A percentile compares a stretch with the other conserved stretches of the same genome.
Evolutionary conservation across 2,888 invertebrate species (phyloP).

Genomic region (Marronus borbonicus): DNA sequence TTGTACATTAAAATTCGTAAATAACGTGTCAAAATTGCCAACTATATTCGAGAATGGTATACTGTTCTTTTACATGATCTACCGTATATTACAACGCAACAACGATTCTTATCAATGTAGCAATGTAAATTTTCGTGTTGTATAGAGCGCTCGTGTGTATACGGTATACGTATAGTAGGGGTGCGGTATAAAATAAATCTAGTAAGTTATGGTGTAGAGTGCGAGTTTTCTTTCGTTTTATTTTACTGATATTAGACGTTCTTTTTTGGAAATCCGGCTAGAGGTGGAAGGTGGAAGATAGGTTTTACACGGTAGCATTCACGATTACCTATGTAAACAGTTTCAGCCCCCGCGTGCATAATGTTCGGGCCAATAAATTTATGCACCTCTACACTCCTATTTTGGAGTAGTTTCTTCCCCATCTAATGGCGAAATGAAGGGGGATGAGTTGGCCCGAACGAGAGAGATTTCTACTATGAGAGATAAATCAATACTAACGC

Average conservation of each 20-base stretch:
- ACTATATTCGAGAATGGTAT: too few relatives aligned
- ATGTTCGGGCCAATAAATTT: conserved; percentile 38
- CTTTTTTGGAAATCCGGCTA: conserved; percentile 24
- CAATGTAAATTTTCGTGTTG: conserved; percentile 29
- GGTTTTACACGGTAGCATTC: conserved; percentile 36
- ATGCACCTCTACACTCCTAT: conserved; percentile 42
- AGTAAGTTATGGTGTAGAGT: conserved; percentile 27
- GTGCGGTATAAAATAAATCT: conserved; percentile 41
- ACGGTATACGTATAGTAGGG: background rate
- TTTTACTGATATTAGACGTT: conserved; percentile 29
- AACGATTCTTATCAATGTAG: conserved; percentile 20
- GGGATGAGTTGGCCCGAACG: conserved; percentile 25
- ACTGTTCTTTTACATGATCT: background rate
- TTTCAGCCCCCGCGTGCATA: conserved; percentile 38
- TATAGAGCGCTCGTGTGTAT: conserved; percentile 6
- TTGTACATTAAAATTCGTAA: too few relatives aligned
- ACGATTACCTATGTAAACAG: conserved; percentile 46
- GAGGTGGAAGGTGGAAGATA: conserved; percentile 31
- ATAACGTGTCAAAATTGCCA: too few relatives aligned
- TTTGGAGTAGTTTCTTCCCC: conserved; percentile 45
- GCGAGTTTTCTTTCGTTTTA: conserved; percentile 34
- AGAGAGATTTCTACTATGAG: conserved; percentile 41
- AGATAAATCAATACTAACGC: conserved; percentile 44
- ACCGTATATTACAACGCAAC: background rate
- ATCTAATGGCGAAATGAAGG: conserved; percentile 39